phyloP scores from a whole-genome alignment of 2,888 invertebrate genomes.

The Agonopterix heracliana region DNA sequence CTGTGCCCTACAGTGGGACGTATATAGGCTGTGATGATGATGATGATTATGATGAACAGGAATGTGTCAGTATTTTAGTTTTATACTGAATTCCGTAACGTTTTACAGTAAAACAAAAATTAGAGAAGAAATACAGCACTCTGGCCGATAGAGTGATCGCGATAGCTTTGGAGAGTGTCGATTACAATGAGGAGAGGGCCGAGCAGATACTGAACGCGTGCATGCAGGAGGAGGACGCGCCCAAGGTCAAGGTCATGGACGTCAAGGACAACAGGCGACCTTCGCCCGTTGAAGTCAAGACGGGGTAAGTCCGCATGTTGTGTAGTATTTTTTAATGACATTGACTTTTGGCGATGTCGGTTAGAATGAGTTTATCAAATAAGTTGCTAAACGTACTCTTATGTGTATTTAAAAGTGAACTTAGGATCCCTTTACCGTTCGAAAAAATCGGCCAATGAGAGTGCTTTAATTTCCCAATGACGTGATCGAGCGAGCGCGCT shows the following conservation, averaged over 20 bases:
- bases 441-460: too few species aligned
- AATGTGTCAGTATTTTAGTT: too few species aligned
- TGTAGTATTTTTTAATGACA: too few species aligned
- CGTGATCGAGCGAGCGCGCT: too few species aligned
- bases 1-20: too few species aligned
- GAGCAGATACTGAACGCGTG: constrained; percentile 86
- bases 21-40: too few species aligned
- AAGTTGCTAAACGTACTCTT: too few species aligned
- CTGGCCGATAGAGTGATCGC: constrained; percentile 88
- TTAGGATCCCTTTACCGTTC: too few species aligned
- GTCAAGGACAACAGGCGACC: constrained; percentile 31
- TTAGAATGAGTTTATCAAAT: neutral
- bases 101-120: constrained; percentile 79
- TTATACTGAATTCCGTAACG: too few species aligned
- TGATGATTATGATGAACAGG: too few species aligned
- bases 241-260: constrained; percentile 29
- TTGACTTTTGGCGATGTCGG: neutral
- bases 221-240: constrained; percentile 77
- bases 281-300: constrained; percentile 28
- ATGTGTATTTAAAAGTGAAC: too few species aligned
- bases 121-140: constrained; percentile 83
- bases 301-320: constrained; percentile 40
- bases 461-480: too few species aligned
- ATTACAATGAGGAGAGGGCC: constrained; percentile 88
- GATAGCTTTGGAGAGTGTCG: constrained; percentile 92